These are phyloP conservation scores for Phalacrocorax pelagicus DNA, from an alignment of 2,113 vertebrate species.

Conservation along the genomic window DNA sequence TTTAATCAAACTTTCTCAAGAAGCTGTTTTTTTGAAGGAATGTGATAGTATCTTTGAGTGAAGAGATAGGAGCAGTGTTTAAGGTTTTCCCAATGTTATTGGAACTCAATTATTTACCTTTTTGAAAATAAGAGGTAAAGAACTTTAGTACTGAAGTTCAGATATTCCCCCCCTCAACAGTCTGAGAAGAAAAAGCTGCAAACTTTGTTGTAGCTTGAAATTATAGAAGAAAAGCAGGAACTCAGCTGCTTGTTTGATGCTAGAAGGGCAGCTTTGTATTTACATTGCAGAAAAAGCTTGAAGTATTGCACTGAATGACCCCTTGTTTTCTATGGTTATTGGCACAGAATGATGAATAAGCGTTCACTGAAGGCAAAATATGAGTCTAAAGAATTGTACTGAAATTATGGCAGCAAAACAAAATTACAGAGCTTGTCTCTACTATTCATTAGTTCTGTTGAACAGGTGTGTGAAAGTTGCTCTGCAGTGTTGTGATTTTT, in stretches of 20 bases:
- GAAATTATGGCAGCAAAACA: neutral
- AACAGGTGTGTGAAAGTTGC: neutral
- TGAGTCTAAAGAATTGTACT: neutral
- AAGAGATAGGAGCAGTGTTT: neutral
- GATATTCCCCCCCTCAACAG: rapidly evolving
- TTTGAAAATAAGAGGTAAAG: neutral
- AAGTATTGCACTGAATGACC: neutral
- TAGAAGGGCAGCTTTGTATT: neutral
- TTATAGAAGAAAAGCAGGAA: neutral
- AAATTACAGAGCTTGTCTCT: neutral
- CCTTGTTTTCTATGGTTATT: neutral
- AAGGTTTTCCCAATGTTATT: neutral
- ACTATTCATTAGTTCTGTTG: neutral
- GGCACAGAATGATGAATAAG: neutral
- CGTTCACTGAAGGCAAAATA: neutral
- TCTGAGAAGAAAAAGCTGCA: neutral
- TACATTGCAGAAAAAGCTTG: neutral
- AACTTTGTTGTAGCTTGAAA: neutral
- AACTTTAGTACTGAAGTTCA: neutral
- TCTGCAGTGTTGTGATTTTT: neutral
- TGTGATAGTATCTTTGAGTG: neutral
- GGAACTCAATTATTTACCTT: neutral
- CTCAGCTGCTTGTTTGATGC: neutral
- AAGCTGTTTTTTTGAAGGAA: neutral
- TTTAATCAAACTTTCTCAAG: neutral